A percentile compares a stretch with the other conserved stretches of the same genome.
phyloP scores from a whole-genome alignment of 1,140 invertebrate genomes.

The Hormaphis cornu region DNA sequence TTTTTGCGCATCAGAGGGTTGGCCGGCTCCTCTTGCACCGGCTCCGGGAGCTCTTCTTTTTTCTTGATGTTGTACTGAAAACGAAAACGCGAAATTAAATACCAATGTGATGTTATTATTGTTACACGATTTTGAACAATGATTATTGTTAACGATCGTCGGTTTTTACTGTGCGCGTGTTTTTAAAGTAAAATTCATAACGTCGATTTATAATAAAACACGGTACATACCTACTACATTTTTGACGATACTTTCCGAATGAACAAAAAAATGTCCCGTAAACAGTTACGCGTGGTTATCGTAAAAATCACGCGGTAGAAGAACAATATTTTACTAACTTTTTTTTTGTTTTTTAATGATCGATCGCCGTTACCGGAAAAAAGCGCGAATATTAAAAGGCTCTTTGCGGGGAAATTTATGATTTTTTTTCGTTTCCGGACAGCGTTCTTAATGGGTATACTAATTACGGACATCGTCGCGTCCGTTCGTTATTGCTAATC shows the following conservation, averaged over 20 bases:
- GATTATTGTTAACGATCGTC: background rate
- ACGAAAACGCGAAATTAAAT: conserved; percentile 28
- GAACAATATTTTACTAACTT: background rate
- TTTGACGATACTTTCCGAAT: no score
- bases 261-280: no score
- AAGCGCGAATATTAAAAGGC: no score
- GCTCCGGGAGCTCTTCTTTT: conserved; percentile 78
- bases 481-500: conserved; percentile 20
- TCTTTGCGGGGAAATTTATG: background rate
- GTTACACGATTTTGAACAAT: background rate
- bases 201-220: no score
- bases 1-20: conserved; percentile 91
- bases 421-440: background rate
- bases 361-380: background rate
- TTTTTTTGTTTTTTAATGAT: conserved; percentile 1
- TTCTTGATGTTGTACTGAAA: conserved; percentile 97
- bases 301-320: no score
- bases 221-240: no score
- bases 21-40: conserved; percentile 66
- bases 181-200: no score
- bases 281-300: no score
- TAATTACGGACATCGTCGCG: conserved; percentile 12
- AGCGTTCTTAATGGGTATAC: conserved; percentile 14
- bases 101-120: background rate
- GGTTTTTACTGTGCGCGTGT: background rate